Evolutionary conservation across 2,888 invertebrate genomes (phyloP).

Genomic region (Polylopha cassiicola): DNA sequence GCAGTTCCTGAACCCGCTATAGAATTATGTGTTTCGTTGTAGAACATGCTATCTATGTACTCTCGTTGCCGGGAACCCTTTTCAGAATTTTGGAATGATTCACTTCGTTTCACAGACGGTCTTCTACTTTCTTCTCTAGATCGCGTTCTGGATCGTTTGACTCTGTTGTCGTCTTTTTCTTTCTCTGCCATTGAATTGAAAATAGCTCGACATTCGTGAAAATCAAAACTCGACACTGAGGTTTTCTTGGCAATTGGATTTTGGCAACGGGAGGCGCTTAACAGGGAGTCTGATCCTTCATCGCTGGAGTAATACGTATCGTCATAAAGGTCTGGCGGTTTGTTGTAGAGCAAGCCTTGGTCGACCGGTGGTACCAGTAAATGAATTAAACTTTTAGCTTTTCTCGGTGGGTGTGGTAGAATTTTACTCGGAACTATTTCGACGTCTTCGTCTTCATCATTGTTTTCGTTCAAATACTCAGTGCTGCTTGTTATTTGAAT

Average conservation of each 20-base stretch:
- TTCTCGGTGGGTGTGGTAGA: conserved; percentile 88
- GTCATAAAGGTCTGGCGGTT: conserved; percentile 74
- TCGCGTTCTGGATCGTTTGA: conserved; percentile 54
- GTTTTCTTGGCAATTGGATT: conserved; percentile 56
- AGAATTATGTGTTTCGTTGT: conserved; percentile 66
- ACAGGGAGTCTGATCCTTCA: conserved; percentile 83
- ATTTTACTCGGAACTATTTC: conserved; percentile 87
- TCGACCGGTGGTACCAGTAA: conserved; percentile 80
- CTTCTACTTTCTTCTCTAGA: conserved; percentile 59
- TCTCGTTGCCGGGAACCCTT: conserved; percentile 66
- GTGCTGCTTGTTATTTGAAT: conserved; percentile 68
- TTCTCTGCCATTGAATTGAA: conserved; percentile 77
- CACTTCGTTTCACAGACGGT: conserved; percentile 63
- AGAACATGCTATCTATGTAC: conserved; percentile 79
- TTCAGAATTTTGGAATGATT: conserved; percentile 69
- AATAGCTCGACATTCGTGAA: conserved; percentile 74
- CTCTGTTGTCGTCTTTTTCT: conserved; percentile 51
- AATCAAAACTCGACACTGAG: conserved; percentile 59
- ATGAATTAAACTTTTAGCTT: conserved; percentile 83
- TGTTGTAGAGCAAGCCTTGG: conserved; percentile 73
- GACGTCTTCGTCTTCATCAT: conserved; percentile 75
- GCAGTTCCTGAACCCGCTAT: conserved; percentile 34
- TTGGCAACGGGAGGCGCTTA: conserved; percentile 79
- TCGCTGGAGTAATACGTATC: conserved; percentile 79
- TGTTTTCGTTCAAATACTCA: conserved; percentile 67